Evolutionary conservation across 1,140 invertebrate species (phyloP).

Genomic region (Drosophila repleta): DNA sequence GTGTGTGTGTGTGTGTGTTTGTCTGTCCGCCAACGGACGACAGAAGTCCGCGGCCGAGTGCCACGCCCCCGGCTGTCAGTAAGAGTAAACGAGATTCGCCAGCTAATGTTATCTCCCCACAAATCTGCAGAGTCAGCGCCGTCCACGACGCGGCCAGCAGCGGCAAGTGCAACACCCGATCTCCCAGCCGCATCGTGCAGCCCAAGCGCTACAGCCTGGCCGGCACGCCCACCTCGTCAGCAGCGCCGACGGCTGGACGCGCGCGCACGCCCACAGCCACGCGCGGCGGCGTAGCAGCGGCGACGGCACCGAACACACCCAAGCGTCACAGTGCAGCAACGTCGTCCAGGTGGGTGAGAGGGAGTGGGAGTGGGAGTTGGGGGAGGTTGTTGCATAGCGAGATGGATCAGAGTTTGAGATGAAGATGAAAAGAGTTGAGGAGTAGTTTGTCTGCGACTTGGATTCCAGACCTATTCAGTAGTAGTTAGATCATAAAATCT

Average conservation of each 20-base stretch:
- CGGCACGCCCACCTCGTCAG: constrained; percentile 34
- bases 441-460: too few relatives aligned
- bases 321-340: constrained; percentile 68
- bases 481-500: too few relatives aligned
- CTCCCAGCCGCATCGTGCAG: constrained; percentile 80
- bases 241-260: constrained; percentile 44
- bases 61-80: constrained; percentile 64
- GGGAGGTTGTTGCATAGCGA: not conserved
- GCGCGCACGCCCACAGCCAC: constrained; percentile 71
- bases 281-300: constrained; percentile 49
- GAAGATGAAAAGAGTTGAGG: too few relatives aligned
- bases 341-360: constrained; percentile 70
- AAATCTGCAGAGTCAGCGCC: constrained; percentile 67
- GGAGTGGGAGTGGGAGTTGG: too few relatives aligned
- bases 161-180: constrained; percentile 64
- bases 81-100: constrained; percentile 52
- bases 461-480: too few relatives aligned
- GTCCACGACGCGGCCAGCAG: constrained; percentile 56
- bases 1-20: too few relatives aligned
- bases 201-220: constrained; percentile 81
- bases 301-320: constrained; percentile 76
- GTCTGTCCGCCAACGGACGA: not conserved
- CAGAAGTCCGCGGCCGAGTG: constrained; percentile 62
- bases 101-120: constrained; percentile 69
- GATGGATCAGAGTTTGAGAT: too few relatives aligned